Evolutionary conservation across 2,113 vertebrate genomes (phyloP), one percentile per base, ranked within the genome.

Genomic region (Chaenocephalus aceratus): DNA sequence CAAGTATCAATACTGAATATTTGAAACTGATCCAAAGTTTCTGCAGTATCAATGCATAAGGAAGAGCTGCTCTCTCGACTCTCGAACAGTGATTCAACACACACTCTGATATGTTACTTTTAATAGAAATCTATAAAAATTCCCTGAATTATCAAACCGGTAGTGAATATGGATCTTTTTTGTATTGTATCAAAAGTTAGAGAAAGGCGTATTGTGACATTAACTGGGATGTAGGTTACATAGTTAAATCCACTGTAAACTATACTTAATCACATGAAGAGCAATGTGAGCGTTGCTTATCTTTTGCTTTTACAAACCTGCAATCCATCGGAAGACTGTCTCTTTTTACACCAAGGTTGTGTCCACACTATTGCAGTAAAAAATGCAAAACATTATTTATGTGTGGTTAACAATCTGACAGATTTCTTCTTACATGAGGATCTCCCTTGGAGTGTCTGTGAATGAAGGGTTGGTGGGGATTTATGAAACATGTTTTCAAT

Each of bases 401-500:
- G 64, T 86, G 84, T 87, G 86, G 80, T 89, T 88, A 70, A 21
- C 21, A 86, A 68, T 70, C 18, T 61, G 67, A 82, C 84, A 84
- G 52, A 85, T 83, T 85, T 81, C 45, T 59, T 61, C 62, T 72
- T 30, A 77, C 71, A 82, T 73, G 64, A 62, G 72, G 75, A 41
- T 46, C 45, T 83, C 66, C 53, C 58, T 60, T 84, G 74, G 73
- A 88, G 72, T 77, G 78, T 79, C 80, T 82, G 41, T 23, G 60
- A 82, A 63, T 46, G 67, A 80, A 61, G 60, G 16, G 36, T 66
- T 6, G 30, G 77, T 30, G 52, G 69, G 12, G 23, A 72, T 83
- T 87, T 79, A 57, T 61, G 60, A 86, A 88, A 87, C 90, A 89
- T 53, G 51, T 34, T 81, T 80, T 89, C 82, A 90, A 92, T 91